Conservation (phyloP, 2,888 invertebrate genomes). For the Leucophora obtusa region DNA sequence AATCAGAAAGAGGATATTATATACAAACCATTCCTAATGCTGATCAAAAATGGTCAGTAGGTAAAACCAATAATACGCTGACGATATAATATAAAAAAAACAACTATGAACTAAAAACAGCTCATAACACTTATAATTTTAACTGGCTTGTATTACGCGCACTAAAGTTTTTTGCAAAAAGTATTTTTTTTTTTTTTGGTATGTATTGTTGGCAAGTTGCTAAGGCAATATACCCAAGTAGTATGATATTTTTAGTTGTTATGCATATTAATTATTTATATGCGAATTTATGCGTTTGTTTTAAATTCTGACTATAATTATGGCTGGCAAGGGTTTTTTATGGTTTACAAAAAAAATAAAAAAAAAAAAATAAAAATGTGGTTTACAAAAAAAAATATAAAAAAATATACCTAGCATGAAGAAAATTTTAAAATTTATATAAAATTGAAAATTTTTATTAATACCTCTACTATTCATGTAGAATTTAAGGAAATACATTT, state of each 20-base stretch:
- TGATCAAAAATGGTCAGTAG: no score
- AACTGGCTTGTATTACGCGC: background rate
- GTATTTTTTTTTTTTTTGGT: background rate
- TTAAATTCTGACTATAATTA: conserved; percentile 43
- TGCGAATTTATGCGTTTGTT: conserved; percentile 34
- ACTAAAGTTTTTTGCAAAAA: background rate
- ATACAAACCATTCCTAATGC: no score
- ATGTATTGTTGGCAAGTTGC: conserved; percentile 3
- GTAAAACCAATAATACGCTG: no score
- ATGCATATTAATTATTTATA: conserved; percentile 42
- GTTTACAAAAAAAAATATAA: no score
- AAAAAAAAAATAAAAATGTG: background rate
- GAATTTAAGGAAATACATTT: background rate
- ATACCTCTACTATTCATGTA: no score
- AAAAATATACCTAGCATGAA: background rate
- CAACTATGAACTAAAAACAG: no score
- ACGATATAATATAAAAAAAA: no score
- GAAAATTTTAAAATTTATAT: background rate
- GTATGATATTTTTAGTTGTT: background rate
- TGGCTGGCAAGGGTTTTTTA: conserved; percentile 13
- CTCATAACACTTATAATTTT: conserved; percentile 8
- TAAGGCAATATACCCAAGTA: background rate
- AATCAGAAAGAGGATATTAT: no score
- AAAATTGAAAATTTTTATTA: background rate
- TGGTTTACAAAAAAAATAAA: background rate